phyloP scores from a whole-genome alignment of 2,797 vertebrate genomes.

The Anas acuta region DNA sequence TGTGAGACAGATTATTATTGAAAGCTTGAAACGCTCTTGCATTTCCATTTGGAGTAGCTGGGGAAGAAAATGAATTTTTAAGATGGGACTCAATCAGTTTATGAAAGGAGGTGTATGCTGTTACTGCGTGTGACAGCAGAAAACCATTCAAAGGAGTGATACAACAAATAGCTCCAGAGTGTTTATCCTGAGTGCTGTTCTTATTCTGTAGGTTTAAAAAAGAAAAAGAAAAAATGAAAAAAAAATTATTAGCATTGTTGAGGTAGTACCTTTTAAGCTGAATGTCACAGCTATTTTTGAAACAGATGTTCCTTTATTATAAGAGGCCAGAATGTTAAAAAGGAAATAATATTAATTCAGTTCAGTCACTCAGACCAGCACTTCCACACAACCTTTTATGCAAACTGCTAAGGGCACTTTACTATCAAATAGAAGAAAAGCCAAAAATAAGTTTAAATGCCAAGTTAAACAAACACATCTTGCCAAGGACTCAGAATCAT shows the following conservation, averaged over 20 bases:
- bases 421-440: conserved; percentile 41
- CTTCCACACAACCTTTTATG: background rate
- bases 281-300: background rate
- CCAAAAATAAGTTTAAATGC: conserved; percentile 22
- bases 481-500: conserved; percentile 36
- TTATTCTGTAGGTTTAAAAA: background rate
- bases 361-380: conserved; percentile 1
- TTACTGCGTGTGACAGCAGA: background rate
- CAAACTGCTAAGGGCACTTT: conserved; percentile 14
- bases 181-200: background rate
- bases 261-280: background rate
- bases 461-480: conserved; percentile 50
- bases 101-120: background rate
- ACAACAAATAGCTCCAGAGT: background rate
- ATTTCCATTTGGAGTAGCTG: conserved; percentile 24
- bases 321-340: background rate
- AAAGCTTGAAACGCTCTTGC: background rate
- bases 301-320: background rate
- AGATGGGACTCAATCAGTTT: background rate
- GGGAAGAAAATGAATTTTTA: conserved; percentile 16
- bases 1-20: background rate
- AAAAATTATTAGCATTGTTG: background rate
- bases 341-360: conserved; percentile 4
- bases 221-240: background rate
- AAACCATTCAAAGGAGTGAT: background rate